phyloP scores from a whole-genome alignment of 2,113 vertebrate genomes.

The Notothenia rossii region DNA sequence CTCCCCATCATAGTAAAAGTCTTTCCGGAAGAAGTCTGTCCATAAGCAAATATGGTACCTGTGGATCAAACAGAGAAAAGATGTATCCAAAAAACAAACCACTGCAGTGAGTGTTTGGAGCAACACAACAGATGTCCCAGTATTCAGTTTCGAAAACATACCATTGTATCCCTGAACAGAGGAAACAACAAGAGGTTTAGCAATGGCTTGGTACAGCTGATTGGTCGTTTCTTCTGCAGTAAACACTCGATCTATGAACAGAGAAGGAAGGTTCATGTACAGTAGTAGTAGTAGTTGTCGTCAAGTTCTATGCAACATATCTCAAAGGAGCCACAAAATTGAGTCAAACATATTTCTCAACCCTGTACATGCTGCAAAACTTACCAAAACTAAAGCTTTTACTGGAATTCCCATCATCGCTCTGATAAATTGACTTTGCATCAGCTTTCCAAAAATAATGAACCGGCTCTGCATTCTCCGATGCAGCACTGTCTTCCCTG shows the following conservation, averaged over 20 bases:
- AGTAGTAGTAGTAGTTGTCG: background rate
- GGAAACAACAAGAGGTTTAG: conserved; percentile 93
- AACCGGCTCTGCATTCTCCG: conserved; percentile 74
- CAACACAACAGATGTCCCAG: background rate
- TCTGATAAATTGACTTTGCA: conserved; percentile 85
- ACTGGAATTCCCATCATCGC: conserved; percentile 86
- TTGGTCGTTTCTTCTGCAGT: conserved; percentile 86
- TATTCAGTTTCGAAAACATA: conserved; percentile 58
- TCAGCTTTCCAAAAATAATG: conserved; percentile 88
- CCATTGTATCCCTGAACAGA: conserved; percentile 94
- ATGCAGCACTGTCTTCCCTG: conserved; percentile 78
- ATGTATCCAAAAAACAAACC: background rate
- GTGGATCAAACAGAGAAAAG: conserved; percentile 16
- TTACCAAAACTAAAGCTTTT: conserved; percentile 92
- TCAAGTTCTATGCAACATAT: background rate
- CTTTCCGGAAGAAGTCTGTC: conserved; percentile 97
- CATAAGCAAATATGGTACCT: conserved; percentile 99
- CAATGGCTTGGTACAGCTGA: conserved; percentile 90
- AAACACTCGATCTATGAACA: conserved; percentile 89
- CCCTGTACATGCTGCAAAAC: conserved; percentile 23
- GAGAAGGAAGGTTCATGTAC: background rate
- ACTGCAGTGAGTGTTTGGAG: background rate
- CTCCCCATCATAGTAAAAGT: conserved; percentile 97
- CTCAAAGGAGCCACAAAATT: background rate
- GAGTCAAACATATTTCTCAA: background rate